phyloP scores from a whole-genome alignment of 2,797 vertebrate species.

The Hoplostethus mediterraneus region DNA sequence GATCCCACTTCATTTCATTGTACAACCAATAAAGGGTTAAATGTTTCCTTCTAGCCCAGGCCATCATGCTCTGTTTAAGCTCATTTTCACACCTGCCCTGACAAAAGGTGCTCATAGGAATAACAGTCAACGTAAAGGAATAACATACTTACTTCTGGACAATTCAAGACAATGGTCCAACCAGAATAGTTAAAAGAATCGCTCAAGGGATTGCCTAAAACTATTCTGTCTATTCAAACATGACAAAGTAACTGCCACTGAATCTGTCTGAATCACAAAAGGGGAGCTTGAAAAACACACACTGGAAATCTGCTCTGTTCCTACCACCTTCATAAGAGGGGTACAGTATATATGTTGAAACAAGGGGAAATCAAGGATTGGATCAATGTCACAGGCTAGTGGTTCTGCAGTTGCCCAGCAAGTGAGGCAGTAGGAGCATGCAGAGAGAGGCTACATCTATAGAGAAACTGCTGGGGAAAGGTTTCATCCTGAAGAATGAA shows the following conservation, averaged over 20 bases:
- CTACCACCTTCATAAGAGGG: conserved; percentile 21
- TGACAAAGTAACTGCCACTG: neutral
- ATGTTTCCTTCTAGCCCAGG: conserved; percentile 7
- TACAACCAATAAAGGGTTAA: conserved; percentile 8
- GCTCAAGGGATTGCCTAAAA: neutral
- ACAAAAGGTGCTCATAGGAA: neutral
- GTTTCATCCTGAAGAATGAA: conserved; percentile 27
- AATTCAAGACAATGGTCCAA: neutral
- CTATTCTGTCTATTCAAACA: neutral
- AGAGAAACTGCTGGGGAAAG: conserved; percentile 34
- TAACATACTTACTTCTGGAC: neutral
- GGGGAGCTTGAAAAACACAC: conserved; percentile 21
- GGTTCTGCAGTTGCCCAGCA: conserved; percentile 20
- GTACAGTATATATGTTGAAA: neutral
- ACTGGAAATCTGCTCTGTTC: conserved; percentile 32
- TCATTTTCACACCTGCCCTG: conserved; percentile 5
- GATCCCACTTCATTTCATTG: conserved; percentile 20
- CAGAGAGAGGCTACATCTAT: conserved; percentile 27
- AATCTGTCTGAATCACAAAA: conserved; percentile 15
- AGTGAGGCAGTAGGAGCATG: conserved; percentile 15
- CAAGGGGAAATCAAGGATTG: conserved; percentile 16
- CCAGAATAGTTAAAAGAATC: neutral
- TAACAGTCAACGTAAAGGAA: neutral
- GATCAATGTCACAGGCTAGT: conserved; percentile 33
- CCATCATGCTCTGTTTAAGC: conserved; percentile 17